A percentile compares a stretch with the other conserved stretches of the same genome.
Conservation (phyloP, 2,797 vertebrate species). For the Sibirionetta formosa region DNA sequence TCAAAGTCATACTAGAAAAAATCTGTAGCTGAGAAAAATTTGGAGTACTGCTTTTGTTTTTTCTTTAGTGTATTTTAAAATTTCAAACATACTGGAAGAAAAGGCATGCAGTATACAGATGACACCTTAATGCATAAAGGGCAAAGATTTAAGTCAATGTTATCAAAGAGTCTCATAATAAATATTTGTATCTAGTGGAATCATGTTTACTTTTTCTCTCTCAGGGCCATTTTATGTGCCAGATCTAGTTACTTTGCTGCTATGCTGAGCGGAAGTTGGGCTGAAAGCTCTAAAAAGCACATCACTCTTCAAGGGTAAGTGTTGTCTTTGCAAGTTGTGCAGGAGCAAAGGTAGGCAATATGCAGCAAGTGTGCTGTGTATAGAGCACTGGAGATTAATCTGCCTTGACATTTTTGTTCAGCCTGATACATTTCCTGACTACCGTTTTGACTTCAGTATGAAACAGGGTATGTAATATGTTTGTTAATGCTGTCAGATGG, state of each 20-base stretch:
- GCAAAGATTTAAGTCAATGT: conserved; percentile 57
- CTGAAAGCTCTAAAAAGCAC: conserved; percentile 92
- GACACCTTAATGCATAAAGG: conserved; percentile 38
- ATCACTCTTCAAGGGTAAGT: conserved; percentile 95
- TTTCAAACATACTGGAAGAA: background rate
- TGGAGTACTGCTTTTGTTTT: background rate
- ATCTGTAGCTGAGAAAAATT: conserved; percentile 31
- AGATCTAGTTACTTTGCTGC: conserved; percentile 96
- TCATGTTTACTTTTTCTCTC: conserved; percentile 65
- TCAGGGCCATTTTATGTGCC: conserved; percentile 94
- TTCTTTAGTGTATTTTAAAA: conserved; percentile 9
- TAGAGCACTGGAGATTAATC: conserved; percentile 27
- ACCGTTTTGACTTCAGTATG: conserved; percentile 36
- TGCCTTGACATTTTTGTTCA: conserved; percentile 31
- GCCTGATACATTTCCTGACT: conserved; percentile 5
- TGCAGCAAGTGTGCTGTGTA: conserved; percentile 23
- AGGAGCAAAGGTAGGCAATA: conserved; percentile 64
- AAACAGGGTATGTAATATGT: background rate
- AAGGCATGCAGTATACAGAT: background rate
- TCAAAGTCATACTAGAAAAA: background rate
- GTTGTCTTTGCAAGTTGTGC: conserved; percentile 51
- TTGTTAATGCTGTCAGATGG: background rate
- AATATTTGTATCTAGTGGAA: conserved; percentile 58
- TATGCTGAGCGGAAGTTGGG: conserved; percentile 96
- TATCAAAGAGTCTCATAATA: conserved; percentile 52